Base-by-base conservation (phyloP, 2,113 vertebrate genomes). In the Salvelinus alpinus region DNA sequence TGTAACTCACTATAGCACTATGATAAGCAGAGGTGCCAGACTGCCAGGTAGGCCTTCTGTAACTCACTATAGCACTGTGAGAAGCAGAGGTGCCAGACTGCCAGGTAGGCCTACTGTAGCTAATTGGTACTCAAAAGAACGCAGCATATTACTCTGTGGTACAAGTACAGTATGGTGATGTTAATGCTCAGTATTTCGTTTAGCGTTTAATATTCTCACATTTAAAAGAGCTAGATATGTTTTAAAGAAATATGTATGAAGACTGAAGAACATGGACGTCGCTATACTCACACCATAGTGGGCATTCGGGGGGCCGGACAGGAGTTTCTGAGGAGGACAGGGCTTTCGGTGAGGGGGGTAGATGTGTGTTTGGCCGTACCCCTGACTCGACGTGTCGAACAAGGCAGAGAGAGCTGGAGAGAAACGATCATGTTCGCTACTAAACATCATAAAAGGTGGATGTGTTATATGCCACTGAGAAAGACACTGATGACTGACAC, bases 261-360 rank as follows among this genome's bases (percentile, higher is more conserved):
- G 2, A 12, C 9, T 11, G 60, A 25, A 44, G 31, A 20, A 44
- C 7, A n/a, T 47, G 12, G 12, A 8, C 8, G 51, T 64, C 4
- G 14, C 18, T 60, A 34, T 83, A 94, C 97, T 96, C 91, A 98
- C 96, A 95, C 94, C 96, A 96, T 1, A 94, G 93, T 29, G 95
- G 94, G 38, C 87, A 94, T 71, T 94, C 92, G 0, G 93, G 92
- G 11, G 92, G 93, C 29, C 89, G 94, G 12, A 91, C 94, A 74
- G 94, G 65, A 0, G 92, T 91, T 62, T 82, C 82, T 0, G 95
- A 93, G 0, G 95, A 95, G 0, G 94, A 93, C 68, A 95, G 93
- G 38, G 92, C 90, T 24, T 83, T 91, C 38, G 38, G 9, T 78
- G 95, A 95, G 1, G 94, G 81, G 92, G 91, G 75, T 95, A 95